These are phyloP conservation scores for Alauda arvensis DNA, from an alignment of 2,797 vertebrate species.

Conservation along the genomic window DNA sequence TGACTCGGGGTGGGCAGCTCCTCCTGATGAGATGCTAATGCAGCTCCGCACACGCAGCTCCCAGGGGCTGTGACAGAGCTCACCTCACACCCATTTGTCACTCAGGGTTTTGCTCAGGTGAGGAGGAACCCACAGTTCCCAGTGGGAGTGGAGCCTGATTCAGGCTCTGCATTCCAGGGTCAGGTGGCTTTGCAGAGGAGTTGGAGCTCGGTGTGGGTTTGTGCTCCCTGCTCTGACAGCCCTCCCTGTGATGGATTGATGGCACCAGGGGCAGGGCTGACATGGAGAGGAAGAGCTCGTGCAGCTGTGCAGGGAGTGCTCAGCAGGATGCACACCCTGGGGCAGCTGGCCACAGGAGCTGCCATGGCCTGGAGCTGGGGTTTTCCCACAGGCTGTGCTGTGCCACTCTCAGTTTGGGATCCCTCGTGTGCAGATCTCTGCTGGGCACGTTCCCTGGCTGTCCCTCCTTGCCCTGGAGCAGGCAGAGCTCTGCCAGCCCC, in stretches of 20 bases:
- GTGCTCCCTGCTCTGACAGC: not conserved
- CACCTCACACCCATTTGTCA: not conserved
- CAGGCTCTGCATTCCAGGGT: not conserved
- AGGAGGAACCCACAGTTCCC: not conserved
- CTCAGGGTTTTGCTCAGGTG: not conserved
- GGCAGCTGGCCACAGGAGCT: not conserved
- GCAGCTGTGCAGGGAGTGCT: not conserved
- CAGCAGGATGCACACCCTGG: not conserved
- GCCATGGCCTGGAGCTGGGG: not conserved
- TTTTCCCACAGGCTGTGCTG: not conserved
- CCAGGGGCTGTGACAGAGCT: not conserved
- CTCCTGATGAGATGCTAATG: slow-evolving; percentile 26
- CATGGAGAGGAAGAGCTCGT: slow-evolving; percentile 34
- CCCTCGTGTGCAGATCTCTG: fast-evolving
- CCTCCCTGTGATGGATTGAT: not conserved
- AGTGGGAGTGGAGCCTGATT: not conserved
- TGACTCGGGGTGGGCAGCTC: not conserved
- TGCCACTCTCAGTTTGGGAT: not conserved
- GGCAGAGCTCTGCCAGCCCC: not conserved
- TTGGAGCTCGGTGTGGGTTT: not conserved
- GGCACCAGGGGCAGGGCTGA: not conserved
- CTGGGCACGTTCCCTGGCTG: not conserved
- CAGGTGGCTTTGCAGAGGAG: not conserved
- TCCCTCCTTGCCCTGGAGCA: not conserved
- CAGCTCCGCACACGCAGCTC: not conserved